Conservation (phyloP, 1,140 invertebrate genomes). For the Pinna nobilis region DNA sequence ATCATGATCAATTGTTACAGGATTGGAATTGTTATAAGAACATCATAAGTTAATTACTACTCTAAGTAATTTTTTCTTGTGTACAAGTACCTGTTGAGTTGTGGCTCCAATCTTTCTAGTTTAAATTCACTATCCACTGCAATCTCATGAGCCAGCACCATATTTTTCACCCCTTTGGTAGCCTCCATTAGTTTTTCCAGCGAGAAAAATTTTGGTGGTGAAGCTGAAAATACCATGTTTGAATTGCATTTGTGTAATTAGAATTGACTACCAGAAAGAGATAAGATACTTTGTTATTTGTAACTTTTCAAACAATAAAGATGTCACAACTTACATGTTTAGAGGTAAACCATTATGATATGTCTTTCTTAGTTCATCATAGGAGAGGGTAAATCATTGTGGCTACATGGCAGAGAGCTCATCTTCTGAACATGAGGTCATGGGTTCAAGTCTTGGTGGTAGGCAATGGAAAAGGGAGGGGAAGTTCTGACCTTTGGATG, state of each 20-base stretch:
- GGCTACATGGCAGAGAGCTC: too few species aligned
- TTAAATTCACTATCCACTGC: slow-evolving; percentile 94
- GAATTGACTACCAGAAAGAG: not conserved
- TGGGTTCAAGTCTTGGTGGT: too few species aligned
- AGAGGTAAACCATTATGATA: not conserved
- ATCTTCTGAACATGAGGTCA: too few species aligned
- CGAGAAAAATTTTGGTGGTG: slow-evolving; percentile 90
- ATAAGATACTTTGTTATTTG: not conserved
- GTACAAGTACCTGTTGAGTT: slow-evolving; percentile 81
- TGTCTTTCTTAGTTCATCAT: not conserved
- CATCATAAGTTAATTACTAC: too few species aligned
- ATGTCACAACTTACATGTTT: not conserved
- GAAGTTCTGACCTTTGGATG: too few species aligned
- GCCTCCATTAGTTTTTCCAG: slow-evolving; percentile 93
- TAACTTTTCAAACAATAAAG: not conserved
- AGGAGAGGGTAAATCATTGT: too few species aligned
- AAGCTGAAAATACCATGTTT: slow-evolving; percentile 63
- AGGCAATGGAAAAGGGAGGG: too few species aligned
- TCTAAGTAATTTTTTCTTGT: too few species aligned
- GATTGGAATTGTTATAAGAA: too few species aligned
- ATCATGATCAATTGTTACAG: too few species aligned
- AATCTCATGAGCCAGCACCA: slow-evolving; percentile 96
- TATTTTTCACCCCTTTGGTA: slow-evolving; percentile 91
- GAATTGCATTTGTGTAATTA: slow-evolving; percentile 1
- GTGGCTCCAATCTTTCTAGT: slow-evolving; percentile 86